Evolutionary conservation across 2,888 invertebrate genomes (phyloP).

Genomic region (Neocrepidodera transversa): DNA sequence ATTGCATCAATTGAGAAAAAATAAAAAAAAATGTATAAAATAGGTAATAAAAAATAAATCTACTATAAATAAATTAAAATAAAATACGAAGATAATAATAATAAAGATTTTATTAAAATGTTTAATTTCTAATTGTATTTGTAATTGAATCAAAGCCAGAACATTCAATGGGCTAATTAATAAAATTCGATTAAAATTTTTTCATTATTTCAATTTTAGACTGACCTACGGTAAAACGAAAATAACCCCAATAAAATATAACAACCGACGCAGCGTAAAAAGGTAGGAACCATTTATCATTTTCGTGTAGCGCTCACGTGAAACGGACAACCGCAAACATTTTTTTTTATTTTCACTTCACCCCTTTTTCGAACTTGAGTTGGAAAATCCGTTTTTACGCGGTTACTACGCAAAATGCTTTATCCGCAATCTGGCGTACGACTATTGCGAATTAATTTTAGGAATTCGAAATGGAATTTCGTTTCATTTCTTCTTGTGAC

Average conservation of each 20-base stretch:
- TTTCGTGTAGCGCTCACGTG: constrained; percentile 5
- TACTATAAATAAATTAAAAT: no score
- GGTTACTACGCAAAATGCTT: not conserved
- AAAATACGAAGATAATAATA: no score
- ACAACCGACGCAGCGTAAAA: not conserved
- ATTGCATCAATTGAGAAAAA: no score
- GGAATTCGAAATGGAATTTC: constrained; percentile 1
- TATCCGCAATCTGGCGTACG: constrained; percentile 8
- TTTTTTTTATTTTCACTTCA: not conserved
- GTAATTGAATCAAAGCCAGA: no score
- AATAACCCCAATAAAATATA: not conserved
- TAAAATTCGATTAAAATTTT: no score
- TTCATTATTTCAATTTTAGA: no score
- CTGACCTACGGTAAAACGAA: not conserved
- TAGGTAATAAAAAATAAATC: no score
- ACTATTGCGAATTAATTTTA: constrained; percentile 5
- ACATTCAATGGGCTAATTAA: no score
- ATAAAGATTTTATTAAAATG: no score
- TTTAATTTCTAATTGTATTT: no score
- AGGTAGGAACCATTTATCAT: constrained; percentile 3
- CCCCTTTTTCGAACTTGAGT: not conserved
- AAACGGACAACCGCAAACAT: constrained; percentile 1
- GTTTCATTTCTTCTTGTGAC: not conserved
- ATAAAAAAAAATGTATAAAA: no score
- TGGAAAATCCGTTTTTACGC: constrained; percentile 8